phyloP scores from a whole-genome alignment of 2,888 invertebrate species.

The Actias luna region DNA sequence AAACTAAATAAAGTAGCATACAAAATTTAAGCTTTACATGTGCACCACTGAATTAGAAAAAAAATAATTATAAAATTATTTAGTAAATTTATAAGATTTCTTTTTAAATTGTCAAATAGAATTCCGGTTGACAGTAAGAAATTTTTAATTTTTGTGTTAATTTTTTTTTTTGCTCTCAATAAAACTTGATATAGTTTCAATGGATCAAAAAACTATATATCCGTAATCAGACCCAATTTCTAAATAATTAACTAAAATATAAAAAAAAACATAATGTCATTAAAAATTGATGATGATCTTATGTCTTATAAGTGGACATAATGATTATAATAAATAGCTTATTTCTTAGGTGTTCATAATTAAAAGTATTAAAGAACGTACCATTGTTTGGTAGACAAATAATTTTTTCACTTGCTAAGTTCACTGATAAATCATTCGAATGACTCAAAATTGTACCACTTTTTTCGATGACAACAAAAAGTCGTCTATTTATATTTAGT shows the following conservation, averaged over 20 bases:
- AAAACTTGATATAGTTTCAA: too few relatives aligned
- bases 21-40: not conserved
- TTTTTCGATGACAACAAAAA: too few relatives aligned
- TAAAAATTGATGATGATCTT: not conserved
- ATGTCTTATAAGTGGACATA: constrained; percentile 12
- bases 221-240: not conserved
- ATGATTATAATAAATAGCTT: constrained; percentile 18
- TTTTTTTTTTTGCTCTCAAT: too few relatives aligned
- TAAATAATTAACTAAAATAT: not conserved
- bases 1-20: not conserved
- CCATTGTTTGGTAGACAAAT: constrained; percentile 3
- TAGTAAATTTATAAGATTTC: too few relatives aligned
- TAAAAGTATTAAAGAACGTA: constrained; percentile 16
- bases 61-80: too few relatives aligned
- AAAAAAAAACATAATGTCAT: not conserved
- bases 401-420: too few relatives aligned
- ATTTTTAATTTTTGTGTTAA: too few relatives aligned
- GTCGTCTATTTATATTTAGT: too few relatives aligned
- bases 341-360: constrained; percentile 8
- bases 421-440: too few relatives aligned
- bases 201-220: not conserved
- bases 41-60: too few relatives aligned
- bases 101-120: not conserved
- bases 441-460: too few relatives aligned
- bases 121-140: not conserved